Evolutionary conservation across 2,888 invertebrate species (phyloP).

Genomic region (Argyresthia goedartella): DNA sequence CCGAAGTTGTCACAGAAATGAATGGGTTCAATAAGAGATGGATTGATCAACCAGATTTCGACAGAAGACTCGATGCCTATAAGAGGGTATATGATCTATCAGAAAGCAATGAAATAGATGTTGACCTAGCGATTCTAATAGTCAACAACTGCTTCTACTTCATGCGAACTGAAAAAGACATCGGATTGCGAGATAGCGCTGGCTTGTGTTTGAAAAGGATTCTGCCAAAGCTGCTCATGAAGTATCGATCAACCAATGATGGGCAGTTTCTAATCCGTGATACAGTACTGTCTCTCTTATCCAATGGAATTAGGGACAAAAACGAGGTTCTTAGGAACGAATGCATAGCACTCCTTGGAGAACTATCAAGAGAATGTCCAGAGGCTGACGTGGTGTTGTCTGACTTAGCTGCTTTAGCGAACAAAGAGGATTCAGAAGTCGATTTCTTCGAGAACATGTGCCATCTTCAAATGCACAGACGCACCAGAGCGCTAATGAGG

Average conservation of each 20-base stretch:
- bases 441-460: constrained; percentile 96
- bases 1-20: constrained; percentile 73
- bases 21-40: constrained; percentile 90
- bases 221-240: constrained; percentile 73
- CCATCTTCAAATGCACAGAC: constrained; percentile 89
- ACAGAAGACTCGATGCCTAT: constrained; percentile 83
- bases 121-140: constrained; percentile 78
- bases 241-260: constrained; percentile 66
- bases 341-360: constrained; percentile 82
- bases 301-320: constrained; percentile 78
- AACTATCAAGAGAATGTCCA: constrained; percentile 79
- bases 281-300: constrained; percentile 79
- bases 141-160: constrained; percentile 87
- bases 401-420: constrained; percentile 77
- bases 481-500: constrained; percentile 84
- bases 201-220: constrained; percentile 80
- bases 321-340: constrained; percentile 83
- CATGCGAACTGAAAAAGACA: constrained; percentile 83
- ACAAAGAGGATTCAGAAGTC: constrained; percentile 82
- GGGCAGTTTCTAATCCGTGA: constrained; percentile 78
- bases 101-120: constrained; percentile 61
- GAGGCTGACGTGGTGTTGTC: constrained; percentile 77
- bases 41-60: constrained; percentile 96
- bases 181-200: constrained; percentile 85
- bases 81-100: constrained; percentile 73